Evolutionary conservation across 2,888 invertebrate species (phyloP).

Genomic region (Parelbella ahira): DNA sequence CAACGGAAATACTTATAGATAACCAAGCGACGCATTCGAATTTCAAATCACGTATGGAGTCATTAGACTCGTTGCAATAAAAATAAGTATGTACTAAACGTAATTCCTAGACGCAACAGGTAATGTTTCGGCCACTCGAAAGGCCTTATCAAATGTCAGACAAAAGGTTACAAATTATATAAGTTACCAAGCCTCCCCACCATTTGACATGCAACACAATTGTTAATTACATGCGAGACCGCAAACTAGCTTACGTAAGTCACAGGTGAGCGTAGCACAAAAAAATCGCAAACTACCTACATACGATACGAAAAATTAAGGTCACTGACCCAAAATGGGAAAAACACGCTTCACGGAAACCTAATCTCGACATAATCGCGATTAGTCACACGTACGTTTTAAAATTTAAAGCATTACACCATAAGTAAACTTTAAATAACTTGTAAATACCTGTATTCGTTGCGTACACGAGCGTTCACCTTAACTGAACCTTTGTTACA

Average conservation of each 20-base stretch:
- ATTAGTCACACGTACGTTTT: conserved; percentile 53
- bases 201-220: conserved; percentile 56
- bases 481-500: conserved; percentile 75
- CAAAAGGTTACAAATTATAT: conserved; percentile 68
- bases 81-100: conserved; percentile 18
- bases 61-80: conserved; percentile 3
- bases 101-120: conserved; percentile 36
- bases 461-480: conserved; percentile 71
- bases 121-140: conserved; percentile 41
- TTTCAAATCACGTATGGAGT: conserved; percentile 20
- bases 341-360: conserved; percentile 41
- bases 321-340: conserved; percentile 70
- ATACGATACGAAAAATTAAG: conserved; percentile 35
- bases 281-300: conserved; percentile 58
- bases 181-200: conserved; percentile 45
- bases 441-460: conserved; percentile 67
- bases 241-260: conserved; percentile 56
- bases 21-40: conserved; percentile 18
- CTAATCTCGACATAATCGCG: conserved; percentile 52
- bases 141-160: conserved; percentile 65
- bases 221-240: conserved; percentile 52
- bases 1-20: conserved; percentile 18
- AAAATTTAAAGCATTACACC: conserved; percentile 41
- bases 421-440: conserved; percentile 36
- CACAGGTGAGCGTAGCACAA: conserved; percentile 48